phyloP scores from a whole-genome alignment of 2,113 vertebrate species.

The Pachypanchax playfairii region DNA sequence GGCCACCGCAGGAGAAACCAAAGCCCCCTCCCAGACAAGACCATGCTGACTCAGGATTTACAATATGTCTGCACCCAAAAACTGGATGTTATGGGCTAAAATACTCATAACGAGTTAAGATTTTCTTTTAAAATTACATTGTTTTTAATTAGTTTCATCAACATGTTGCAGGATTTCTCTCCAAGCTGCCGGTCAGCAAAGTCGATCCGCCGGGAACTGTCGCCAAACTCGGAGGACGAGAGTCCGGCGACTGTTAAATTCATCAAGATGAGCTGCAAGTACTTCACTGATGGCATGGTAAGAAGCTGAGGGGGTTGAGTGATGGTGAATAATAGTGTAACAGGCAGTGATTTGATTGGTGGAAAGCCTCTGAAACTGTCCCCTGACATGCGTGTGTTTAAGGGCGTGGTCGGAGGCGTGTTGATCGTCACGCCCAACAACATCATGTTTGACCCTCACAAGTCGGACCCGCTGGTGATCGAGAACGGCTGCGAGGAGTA shows the following conservation, averaged over 20 bases:
- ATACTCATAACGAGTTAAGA: no score
- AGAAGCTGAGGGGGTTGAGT: constrained; percentile 1
- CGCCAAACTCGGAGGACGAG: constrained; percentile 89
- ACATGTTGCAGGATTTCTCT: constrained; percentile 81
- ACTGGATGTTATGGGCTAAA: no score
- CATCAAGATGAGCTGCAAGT: constrained; percentile 99
- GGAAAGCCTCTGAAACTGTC: no score
- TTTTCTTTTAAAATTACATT: no score
- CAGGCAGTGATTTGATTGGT: no score
- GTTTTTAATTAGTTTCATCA: constrained; percentile 5
- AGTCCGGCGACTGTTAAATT: constrained; percentile 92
- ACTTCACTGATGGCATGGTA: constrained; percentile 98
- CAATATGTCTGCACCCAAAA: no score
- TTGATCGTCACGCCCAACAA: constrained; percentile 99
- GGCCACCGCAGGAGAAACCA: no score
- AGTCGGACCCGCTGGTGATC: constrained; percentile 96
- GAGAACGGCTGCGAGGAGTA: constrained; percentile 98
- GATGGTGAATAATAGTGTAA: neutral
- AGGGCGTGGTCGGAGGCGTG: constrained; percentile 97
- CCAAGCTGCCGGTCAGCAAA: constrained; percentile 82
- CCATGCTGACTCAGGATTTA: no score
- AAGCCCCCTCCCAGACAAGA: no score
- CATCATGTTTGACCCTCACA: constrained; percentile 99
- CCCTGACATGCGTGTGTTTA: neutral
- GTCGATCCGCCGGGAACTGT: constrained; percentile 85